A percentile compares a stretch with the other conserved stretches of the same genome.
phyloP scores from a whole-genome alignment of 2,113 vertebrate genomes.

The Phyllostomus hastatus region DNA sequence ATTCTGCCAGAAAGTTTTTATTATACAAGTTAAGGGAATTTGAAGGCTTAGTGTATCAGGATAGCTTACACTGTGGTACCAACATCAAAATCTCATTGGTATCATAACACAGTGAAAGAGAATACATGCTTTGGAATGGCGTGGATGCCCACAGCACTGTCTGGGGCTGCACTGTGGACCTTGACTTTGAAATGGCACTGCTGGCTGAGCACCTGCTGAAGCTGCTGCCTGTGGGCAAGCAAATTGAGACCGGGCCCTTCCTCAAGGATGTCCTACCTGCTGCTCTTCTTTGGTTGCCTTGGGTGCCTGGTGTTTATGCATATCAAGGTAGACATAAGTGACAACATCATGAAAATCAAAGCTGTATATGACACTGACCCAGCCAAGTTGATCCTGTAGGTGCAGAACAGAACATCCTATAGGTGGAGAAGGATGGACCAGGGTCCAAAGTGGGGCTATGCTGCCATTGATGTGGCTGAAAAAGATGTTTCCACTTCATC shows the following conservation, averaged over 20 bases:
- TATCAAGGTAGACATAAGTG: conserved; percentile 89
- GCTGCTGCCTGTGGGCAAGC: background rate
- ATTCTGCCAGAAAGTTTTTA: background rate
- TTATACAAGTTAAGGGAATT: background rate
- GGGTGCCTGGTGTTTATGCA: conserved; percentile 91
- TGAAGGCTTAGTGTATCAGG: background rate
- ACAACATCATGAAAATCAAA: conserved; percentile 96
- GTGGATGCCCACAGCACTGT: too few species aligned
- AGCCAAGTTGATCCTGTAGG: conserved; percentile 85
- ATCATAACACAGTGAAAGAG: background rate
- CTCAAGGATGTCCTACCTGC: background rate
- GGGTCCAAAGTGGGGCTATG: conserved; percentile 91
- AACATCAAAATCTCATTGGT: background rate
- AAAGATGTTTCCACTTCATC: conserved; percentile 92
- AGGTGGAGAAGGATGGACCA: conserved; percentile 91
- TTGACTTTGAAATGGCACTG: background rate
- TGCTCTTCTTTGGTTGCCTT: conserved; percentile 83
- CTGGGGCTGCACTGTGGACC: background rate
- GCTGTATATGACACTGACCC: conserved; percentile 92
- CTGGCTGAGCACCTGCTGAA: background rate
- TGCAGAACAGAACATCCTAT: conserved; percentile 87
- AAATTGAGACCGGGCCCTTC: background rate
- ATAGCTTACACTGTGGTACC: background rate
- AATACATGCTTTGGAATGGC: too few species aligned
- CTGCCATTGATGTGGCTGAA: conserved; percentile 96